Conservation (phyloP, 2,888 invertebrate species). For the Watsonalla binaria region DNA sequence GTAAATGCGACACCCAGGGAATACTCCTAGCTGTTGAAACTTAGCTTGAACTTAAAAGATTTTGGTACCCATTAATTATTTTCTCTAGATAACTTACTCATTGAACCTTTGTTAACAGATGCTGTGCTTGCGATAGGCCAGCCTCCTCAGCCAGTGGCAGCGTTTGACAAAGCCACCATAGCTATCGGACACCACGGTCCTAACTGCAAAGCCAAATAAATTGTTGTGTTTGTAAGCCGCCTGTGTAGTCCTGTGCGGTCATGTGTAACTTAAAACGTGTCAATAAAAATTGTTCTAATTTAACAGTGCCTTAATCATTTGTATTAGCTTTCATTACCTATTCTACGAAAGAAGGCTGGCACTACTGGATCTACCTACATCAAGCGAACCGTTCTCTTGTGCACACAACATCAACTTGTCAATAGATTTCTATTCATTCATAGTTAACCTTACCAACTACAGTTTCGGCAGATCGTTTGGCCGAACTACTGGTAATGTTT, state of each 20-base stretch:
- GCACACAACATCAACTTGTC: no score
- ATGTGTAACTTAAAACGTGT: constrained; percentile 3
- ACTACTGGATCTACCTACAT: no score
- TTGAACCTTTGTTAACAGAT: constrained; percentile 40
- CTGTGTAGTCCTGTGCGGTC: constrained; percentile 7
- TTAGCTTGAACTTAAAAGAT: no score
- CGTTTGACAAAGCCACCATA: constrained; percentile 66
- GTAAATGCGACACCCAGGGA: no score
- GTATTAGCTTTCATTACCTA: no score
- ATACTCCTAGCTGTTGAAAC: no score
- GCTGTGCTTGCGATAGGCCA: constrained; percentile 67
- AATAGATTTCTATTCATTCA: no score
- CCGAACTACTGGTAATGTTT: no score
- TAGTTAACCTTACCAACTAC: no score
- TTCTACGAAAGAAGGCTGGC: no score
- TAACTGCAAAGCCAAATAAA: constrained; percentile 11
- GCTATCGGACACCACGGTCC: constrained; percentile 43
- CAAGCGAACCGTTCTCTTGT: no score
- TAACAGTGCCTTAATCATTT: background rate
- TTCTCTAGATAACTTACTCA: background rate
- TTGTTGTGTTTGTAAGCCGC: constrained; percentile 15
- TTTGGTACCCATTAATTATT: background rate
- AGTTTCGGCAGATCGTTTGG: no score
- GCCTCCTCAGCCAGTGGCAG: constrained; percentile 64
- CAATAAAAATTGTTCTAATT: background rate